Evolutionary conservation across 2,888 invertebrate species (phyloP).

Genomic region (Lasioglossum leucozonium): DNA sequence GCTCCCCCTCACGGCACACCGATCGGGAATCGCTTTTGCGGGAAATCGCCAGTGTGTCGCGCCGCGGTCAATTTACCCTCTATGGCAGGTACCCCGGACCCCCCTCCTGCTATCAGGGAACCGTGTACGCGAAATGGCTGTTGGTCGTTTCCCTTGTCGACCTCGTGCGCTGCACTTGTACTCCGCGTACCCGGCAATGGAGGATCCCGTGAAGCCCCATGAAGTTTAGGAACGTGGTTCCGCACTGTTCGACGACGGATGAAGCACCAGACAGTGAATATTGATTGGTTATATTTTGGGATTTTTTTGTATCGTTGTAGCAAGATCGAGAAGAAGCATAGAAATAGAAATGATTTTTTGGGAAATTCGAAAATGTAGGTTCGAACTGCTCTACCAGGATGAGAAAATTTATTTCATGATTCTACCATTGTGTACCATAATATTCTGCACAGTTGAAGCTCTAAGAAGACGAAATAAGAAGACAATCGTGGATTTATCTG

Average conservation of each 20-base stretch:
- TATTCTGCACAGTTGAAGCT: background rate
- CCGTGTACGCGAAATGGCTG: conserved; percentile 4
- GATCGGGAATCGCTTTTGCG: conserved; percentile 55
- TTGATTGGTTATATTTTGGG: no score
- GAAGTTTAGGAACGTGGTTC: background rate
- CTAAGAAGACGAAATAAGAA: background rate
- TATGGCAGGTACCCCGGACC: conserved; percentile 66
- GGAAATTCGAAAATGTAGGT: no score
- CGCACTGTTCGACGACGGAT: background rate
- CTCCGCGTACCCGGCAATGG: background rate
- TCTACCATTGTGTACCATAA: background rate
- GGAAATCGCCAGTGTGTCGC: conserved; percentile 64
- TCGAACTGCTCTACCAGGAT: no score
- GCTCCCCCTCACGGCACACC: background rate
- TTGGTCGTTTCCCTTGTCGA: conserved; percentile 1
- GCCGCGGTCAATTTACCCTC: conserved; percentile 76
- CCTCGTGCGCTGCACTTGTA: conserved; percentile 9
- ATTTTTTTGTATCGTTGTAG: no score
- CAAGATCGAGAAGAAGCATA: no score
- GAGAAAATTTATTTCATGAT: no score
- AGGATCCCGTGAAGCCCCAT: background rate
- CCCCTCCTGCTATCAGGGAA: background rate
- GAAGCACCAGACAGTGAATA: no score
- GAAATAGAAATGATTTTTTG: no score
- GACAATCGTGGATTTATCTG: background rate